A percentile compares a stretch with the other conserved stretches of the same genome.
Evolutionary conservation across 2,888 invertebrate species (phyloP).

Genomic region (Acrobasis consociella): DNA sequence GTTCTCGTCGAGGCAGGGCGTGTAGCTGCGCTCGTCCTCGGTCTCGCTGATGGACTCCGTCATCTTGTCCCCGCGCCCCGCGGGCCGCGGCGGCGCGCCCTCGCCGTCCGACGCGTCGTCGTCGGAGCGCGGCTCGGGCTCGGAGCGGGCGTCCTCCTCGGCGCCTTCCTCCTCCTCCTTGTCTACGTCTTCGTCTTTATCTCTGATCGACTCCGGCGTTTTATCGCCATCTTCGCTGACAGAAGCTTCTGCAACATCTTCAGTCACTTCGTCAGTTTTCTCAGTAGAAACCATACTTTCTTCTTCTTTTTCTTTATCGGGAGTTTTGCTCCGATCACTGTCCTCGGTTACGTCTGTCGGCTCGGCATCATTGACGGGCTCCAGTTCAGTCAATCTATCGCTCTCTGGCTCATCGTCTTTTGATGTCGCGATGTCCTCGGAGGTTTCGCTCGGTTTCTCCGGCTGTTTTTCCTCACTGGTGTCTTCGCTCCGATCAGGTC

Average conservation of each 20-base stretch:
- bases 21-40: slow-evolving; percentile 87
- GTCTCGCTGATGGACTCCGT: slow-evolving; percentile 85
- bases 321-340: not conserved
- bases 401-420: not conserved
- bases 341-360: not conserved
- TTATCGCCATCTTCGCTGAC: not conserved
- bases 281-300: not conserved
- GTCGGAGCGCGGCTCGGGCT: slow-evolving; percentile 16
- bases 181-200: slow-evolving; percentile 2
- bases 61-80: slow-evolving; percentile 64
- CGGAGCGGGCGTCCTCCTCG: slow-evolving; percentile 29
- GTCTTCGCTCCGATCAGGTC: slow-evolving; percentile 5
- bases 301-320: not conserved
- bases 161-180: slow-evolving; percentile 38
- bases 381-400: not conserved
- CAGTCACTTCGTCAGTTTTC: slow-evolving; percentile 16
- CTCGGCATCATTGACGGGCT: not conserved
- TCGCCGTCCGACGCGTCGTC: slow-evolving; percentile 14
- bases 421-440: not conserved
- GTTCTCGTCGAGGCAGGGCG: slow-evolving; percentile 87
- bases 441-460: slow-evolving; percentile 12
- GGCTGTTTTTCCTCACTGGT: slow-evolving; percentile 19
- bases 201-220: slow-evolving; percentile 4
- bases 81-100: not conserved
- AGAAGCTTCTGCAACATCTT: not conserved